phyloP scores from a whole-genome alignment of 2,888 invertebrate species.

The Gerosis bhagava region DNA sequence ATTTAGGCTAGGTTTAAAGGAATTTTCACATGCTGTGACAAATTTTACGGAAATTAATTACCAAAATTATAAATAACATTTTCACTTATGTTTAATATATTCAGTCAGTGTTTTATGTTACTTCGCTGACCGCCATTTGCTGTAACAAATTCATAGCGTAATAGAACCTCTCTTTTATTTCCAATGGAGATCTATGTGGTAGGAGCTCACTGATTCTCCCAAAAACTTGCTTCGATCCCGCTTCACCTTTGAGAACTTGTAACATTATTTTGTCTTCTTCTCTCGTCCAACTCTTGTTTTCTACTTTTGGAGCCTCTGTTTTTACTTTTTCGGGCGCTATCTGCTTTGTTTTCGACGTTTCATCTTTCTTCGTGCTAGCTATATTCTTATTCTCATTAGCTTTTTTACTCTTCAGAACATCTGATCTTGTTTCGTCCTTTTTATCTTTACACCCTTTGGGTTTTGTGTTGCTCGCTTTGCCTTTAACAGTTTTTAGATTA shows the following conservation, averaged over 20 bases:
- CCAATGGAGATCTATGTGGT: constrained; percentile 77
- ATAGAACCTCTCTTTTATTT: constrained; percentile 84
- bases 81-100: constrained; percentile 46
- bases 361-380: constrained; percentile 35
- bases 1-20: too few species aligned
- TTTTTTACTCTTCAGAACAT: constrained; percentile 45
- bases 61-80: constrained; percentile 69
- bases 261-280: constrained; percentile 92
- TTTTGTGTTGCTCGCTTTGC: constrained; percentile 38
- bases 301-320: constrained; percentile 34
- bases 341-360: constrained; percentile 39
- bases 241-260: constrained; percentile 88
- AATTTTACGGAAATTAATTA: too few species aligned
- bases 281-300: constrained; percentile 84
- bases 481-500: constrained; percentile 49
- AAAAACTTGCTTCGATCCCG: constrained; percentile 85
- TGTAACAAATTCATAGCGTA: constrained; percentile 84
- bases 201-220: constrained; percentile 77
- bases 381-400: constrained; percentile 45
- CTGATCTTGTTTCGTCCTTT: constrained; percentile 33
- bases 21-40: too few species aligned
- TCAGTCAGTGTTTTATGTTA: constrained; percentile 57
- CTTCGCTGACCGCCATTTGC: constrained; percentile 80
- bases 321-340: constrained; percentile 18
- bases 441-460: constrained; percentile 42